These are phyloP conservation scores for Oncorhynchus masou DNA, from an alignment of 2,113 vertebrate genomes.

Conservation along the genomic window DNA sequence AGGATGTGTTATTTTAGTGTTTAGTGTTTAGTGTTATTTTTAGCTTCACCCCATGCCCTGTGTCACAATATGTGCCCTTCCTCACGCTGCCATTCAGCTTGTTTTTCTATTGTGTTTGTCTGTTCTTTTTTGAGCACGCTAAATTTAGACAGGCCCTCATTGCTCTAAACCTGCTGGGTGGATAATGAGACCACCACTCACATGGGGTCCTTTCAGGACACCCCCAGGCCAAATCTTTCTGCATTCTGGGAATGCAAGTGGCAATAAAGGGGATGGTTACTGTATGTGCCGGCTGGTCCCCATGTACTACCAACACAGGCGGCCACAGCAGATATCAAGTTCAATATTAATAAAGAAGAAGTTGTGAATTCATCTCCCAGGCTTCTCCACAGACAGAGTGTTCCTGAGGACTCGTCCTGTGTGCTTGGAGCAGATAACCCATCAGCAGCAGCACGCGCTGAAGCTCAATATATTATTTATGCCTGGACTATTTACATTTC, in stretches of 20 bases:
- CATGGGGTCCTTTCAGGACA: background rate
- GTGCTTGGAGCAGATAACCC: conserved; percentile 1
- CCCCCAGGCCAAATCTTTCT: background rate
- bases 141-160: conserved; percentile 44
- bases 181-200: conserved; percentile 11
- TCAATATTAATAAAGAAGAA: background rate
- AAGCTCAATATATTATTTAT: conserved; percentile 12
- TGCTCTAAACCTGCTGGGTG: conserved; percentile 27
- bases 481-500: no score
- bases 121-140: conserved; percentile 43
- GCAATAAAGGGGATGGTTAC: background rate
- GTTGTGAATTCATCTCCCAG: background rate
- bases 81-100: conserved; percentile 15
- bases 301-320: background rate
- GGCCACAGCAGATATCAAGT: background rate
- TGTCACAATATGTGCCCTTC: background rate
- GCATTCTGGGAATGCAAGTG: background rate
- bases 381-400: background rate
- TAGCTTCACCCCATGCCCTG: background rate
- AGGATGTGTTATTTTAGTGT: no score
- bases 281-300: background rate
- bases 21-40: no score
- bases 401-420: background rate
- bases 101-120: conserved; percentile 27
- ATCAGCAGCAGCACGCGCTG: background rate